phyloP scores from a whole-genome alignment of 2,797 vertebrate species.

The Eulemur albifrons region DNA sequence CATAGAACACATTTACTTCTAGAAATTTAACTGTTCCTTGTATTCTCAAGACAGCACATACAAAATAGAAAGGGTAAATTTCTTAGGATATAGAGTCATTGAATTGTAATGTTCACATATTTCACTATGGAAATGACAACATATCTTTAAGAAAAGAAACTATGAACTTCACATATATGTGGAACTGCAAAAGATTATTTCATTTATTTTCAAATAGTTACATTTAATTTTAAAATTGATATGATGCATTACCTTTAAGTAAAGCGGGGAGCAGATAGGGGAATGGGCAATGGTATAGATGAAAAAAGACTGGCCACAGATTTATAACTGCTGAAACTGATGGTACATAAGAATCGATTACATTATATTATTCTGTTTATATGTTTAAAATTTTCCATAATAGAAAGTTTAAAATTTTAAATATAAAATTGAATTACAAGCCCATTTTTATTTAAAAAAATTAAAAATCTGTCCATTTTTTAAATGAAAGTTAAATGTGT shows the following conservation, averaged over 20 bases:
- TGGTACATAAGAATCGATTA: background rate
- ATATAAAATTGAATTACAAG: slow-evolving; percentile 23
- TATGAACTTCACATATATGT: background rate
- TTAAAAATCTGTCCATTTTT: slow-evolving; percentile 16
- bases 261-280: too few species aligned
- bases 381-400: background rate
- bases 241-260: background rate
- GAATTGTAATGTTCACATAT: background rate
- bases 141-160: slow-evolving; percentile 11
- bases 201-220: background rate
- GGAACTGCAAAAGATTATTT: background rate
- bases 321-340: background rate
- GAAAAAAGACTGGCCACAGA: background rate
- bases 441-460: slow-evolving; percentile 12
- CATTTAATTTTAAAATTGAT: background rate
- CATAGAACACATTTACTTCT: background rate
- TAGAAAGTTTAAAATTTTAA: background rate
- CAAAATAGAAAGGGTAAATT: background rate
- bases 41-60: background rate
- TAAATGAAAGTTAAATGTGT: background rate
- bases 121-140: slow-evolving; percentile 38
- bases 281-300: background rate
- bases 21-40: slow-evolving; percentile 9
- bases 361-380: background rate
- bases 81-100: background rate